Conservation (phyloP, 2,113 vertebrate genomes). For the Forbesichthys agassizii region DNA sequence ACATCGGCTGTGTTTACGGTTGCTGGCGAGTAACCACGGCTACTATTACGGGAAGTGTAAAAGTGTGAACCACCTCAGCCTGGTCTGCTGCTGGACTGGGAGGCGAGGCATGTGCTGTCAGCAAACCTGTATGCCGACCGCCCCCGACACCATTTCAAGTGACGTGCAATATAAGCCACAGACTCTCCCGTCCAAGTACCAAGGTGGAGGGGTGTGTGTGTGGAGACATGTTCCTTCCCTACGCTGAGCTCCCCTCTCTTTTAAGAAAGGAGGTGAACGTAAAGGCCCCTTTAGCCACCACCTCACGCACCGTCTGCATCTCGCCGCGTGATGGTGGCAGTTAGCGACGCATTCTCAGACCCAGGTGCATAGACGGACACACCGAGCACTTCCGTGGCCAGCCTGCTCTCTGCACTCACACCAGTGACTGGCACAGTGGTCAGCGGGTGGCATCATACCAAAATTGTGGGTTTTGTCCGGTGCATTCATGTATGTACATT, state of each 20-base stretch:
- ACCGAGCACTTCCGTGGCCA: conserved; percentile 68
- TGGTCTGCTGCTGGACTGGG: neutral
- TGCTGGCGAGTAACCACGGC: conserved; percentile 65
- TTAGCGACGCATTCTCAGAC: conserved; percentile 57
- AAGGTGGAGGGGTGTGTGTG: neutral
- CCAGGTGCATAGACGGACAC: conserved; percentile 56
- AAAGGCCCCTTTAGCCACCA: neutral
- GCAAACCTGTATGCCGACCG: neutral
- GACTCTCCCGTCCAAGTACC: conserved; percentile 75
- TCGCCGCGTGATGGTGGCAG: conserved; percentile 45
- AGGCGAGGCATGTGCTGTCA: neutral
- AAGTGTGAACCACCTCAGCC: conserved; percentile 55
- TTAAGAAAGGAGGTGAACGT: no score
- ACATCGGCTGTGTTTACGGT: conserved; percentile 39
- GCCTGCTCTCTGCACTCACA: conserved; percentile 52
- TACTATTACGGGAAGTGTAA: conserved; percentile 59
- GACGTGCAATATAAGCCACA: conserved; percentile 80
- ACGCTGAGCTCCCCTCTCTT: no score
- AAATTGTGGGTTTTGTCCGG: conserved; percentile 64
- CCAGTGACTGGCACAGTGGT: conserved; percentile 57
- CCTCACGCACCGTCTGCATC: conserved; percentile 7
- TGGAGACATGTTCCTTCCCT: neutral
- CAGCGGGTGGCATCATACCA: conserved; percentile 72
- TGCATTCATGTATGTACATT: conserved; percentile 56
- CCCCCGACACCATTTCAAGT: conserved; percentile 57